Evolutionary conservation across 2,888 invertebrate species (phyloP), one percentile per base, ranked within the genome.

Genomic region (Yponomeuta plumbellus): DNA sequence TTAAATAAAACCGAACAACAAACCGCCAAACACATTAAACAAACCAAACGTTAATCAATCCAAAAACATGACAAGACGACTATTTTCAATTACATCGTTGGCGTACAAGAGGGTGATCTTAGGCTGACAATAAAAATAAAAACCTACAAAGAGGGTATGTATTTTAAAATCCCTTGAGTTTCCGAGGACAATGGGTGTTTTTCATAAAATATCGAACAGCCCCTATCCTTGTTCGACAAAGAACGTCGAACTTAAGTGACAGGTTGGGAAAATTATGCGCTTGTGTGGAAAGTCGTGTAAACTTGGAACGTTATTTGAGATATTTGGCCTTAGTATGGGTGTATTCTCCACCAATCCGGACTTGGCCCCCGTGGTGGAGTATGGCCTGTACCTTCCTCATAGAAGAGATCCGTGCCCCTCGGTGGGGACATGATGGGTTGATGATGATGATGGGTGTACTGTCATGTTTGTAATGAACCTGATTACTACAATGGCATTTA

Each of bases 151-250:
- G 22, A 61, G 68, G 73, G 73, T 74, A 76, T 75, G 69, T 68
- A 73, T 76, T 73, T 80, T 79, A 78, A 77, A 79, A 73, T 77
- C 78, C 76, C 72, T 74, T 66, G 74, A 70, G 79, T 56, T 65
- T 78, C 69, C 68, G 71, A 71, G 70, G 72, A 79, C 79, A 79
- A 80, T 75, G 72, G 74, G 71, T 77, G 78, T 77, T 79, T 79
- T 79, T 77, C 77, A 77, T 77, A 77, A 75, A 76, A 75, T 75
- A 76, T 52, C 67, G 52, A 65, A 23, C 40, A 34, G 26, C 61
- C 22, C 62, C 73, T 73, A 11, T 61, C 58, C 21, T 58, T 22
- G 58, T 58, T n/a, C n/a, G 58, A 70, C 68, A 66, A 71, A 71
- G 70, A 71, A 67, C 65, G 71, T 70, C 67, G 39, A 56, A 61